Percentiles rank a stretch among this genome's conserved stretches.
These are phyloP conservation scores for Bos javanicus DNA, from an alignment of 2,113 vertebrate species.

Conservation along the genomic window DNA sequence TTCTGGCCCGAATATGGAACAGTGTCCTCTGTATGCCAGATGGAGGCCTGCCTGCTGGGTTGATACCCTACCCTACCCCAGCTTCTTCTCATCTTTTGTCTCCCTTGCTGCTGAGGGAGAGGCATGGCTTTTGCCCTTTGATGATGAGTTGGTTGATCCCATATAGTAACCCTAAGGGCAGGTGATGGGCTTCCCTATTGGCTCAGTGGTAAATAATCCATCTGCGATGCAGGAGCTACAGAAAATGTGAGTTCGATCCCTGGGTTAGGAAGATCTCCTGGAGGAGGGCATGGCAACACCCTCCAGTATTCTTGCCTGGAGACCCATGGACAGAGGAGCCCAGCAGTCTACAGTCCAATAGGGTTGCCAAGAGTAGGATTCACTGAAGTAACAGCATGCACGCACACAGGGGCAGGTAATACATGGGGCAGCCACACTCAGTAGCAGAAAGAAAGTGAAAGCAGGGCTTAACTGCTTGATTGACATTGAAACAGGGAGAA, in stretches of 20 bases:
- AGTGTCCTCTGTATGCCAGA: neutral
- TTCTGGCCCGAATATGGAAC: neutral
- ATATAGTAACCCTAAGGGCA: slow-evolving; percentile 7
- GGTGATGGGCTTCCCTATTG: neutral
- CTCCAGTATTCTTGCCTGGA: neutral
- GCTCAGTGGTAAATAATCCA: neutral
- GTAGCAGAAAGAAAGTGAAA: neutral
- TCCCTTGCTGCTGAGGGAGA: neutral
- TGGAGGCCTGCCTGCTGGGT: neutral
- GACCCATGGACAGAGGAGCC: neutral
- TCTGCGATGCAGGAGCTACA: neutral
- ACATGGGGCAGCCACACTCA: neutral
- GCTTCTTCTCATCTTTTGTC: neutral
- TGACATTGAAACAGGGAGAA: neutral
- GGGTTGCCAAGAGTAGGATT: neutral
- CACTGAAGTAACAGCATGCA: neutral
- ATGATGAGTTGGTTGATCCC: slow-evolving; percentile 20
- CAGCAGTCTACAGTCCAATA: neutral
- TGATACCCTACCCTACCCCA: neutral
- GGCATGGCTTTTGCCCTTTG: neutral
- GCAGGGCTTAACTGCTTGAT: neutral
- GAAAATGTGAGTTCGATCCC: neutral
- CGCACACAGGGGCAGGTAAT: neutral
- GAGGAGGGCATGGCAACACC: neutral
- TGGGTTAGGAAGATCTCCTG: neutral